Conservation (phyloP, 1,140 invertebrate genomes). For the Conus betulinus region DNA sequence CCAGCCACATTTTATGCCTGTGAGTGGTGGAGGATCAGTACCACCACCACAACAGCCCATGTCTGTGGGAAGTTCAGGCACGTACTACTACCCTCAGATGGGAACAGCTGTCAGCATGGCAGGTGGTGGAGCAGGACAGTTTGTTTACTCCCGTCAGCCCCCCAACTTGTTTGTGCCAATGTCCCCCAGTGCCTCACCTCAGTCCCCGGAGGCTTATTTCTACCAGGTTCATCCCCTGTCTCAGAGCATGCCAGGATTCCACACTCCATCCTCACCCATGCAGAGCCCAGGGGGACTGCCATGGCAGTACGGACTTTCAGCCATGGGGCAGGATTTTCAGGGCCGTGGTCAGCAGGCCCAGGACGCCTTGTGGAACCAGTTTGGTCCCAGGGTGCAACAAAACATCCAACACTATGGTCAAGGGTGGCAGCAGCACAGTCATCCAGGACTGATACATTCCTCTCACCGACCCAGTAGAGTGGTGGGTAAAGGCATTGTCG, state of each 20-base stretch:
- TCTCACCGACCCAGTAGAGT: not conserved
- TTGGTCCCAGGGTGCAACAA: not conserved
- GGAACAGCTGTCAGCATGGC: not conserved
- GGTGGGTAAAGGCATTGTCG: not conserved
- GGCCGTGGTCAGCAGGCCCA: not conserved
- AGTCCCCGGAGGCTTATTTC: constrained; percentile 1
- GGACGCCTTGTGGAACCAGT: not conserved
- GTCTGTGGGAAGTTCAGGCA: constrained; percentile 1
- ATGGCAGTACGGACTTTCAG: not conserved
- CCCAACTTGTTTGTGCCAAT: constrained; percentile 23
- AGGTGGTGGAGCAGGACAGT: not conserved
- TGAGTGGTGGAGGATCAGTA: not conserved
- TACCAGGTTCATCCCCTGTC: constrained; percentile 23
- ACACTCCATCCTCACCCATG: not conserved
- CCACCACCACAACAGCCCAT: not conserved
- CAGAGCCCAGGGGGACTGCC: constrained; percentile 1
- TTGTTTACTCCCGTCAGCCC: constrained; percentile 6
- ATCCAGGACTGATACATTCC: not conserved
- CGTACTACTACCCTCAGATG: not conserved
- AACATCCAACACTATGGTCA: not conserved
- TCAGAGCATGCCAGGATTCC: constrained; percentile 16
- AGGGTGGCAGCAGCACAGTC: not conserved
- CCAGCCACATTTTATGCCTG: not conserved
- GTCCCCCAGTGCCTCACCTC: constrained; percentile 8
- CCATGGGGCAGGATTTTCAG: not conserved